These are phyloP conservation scores for Pomatorhinus ruficollis DNA, from an alignment of 2,113 vertebrate genomes.

Conservation along the genomic window DNA sequence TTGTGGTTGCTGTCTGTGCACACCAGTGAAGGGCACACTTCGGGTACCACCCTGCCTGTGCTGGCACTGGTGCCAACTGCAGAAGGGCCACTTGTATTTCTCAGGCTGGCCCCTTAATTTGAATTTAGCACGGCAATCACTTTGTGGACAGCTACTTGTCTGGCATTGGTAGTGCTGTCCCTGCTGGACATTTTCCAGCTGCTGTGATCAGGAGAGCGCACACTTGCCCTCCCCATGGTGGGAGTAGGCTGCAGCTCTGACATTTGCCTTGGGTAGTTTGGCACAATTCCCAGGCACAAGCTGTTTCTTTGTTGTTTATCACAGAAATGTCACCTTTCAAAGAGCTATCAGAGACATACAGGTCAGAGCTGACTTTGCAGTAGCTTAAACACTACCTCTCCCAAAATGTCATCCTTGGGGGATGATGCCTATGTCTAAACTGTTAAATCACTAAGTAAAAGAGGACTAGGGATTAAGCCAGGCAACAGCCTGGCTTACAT, in stretches of 20 bases:
- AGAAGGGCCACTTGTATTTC: neutral
- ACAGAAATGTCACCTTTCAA: conserved; percentile 56
- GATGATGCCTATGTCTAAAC: neutral
- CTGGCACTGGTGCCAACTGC: neutral
- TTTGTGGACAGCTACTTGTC: neutral
- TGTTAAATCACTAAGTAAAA: conserved; percentile 25
- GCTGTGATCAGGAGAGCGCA: conserved; percentile 13
- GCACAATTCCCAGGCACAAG: conserved; percentile 47
- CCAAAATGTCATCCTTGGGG: conserved; percentile 3
- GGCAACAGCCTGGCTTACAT: neutral
- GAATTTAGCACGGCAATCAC: neutral
- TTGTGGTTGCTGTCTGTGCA: neutral
- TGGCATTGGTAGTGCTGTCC: neutral
- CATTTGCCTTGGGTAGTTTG: conserved; percentile 51
- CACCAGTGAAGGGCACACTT: neutral
- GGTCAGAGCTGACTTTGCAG: conserved; percentile 37
- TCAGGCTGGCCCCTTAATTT: neutral
- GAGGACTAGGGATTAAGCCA: neutral
- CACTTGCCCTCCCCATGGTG: neutral
- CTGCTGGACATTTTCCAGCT: neutral
- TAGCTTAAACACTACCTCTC: neutral
- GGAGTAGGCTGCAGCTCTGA: conserved; percentile 29
- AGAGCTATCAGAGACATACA: neutral
- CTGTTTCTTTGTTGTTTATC: conserved; percentile 62
- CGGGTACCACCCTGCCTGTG: rapidly evolving